Evolutionary conservation across 2,888 invertebrate species (phyloP), one percentile per base, ranked within the genome.

Genomic region (Ashinkailepas kermadecensis): DNA sequence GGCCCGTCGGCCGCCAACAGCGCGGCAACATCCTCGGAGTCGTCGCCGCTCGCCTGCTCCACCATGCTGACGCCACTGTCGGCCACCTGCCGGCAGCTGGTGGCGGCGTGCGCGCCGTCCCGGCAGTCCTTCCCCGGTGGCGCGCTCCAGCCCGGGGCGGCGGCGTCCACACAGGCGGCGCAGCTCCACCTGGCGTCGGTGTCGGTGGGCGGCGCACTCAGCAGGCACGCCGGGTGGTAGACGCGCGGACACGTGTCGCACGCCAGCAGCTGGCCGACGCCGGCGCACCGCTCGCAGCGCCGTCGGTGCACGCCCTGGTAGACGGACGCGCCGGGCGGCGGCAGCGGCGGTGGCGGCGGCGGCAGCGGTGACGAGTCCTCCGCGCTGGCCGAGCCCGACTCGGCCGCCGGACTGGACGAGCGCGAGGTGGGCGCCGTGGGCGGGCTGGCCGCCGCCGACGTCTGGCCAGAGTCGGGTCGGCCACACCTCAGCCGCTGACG

Each of bases 181-280:
- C 74, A 74, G 74, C 74, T 74, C 74, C 74, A 74, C 12, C 10
- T 6, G 39, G 23, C 23, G 65, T 74, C 12, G 74, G 25, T 18
- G 74, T 54, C 54, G 54, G 39, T 54, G 7, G 74, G 39, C 39
- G 54, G 54, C 74, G 18, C 54, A 0, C 11, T 18, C 6, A 2
- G 4, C 74, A 74, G 18, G 54, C 74, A 74, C 54, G 74, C 6
- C 15, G 54, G 7, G 54, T 74, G 74, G 54, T 15, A 74, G 18
- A 74, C 74, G 15, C 74, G 74, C 74, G 74, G 74, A 23, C 74
- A 74, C 18, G 74, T 74, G 74, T 74, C 74, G 54, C 74, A 74
- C 54, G 18, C 54, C 54, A 74, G 54, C 74, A 74, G 74, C 54
- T 39, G 54, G 74, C 74, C 74, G 18, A 74, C 74, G 74, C 74